phyloP scores from a whole-genome alignment of 2,113 vertebrate species.

The Gorsachius goisagi region DNA sequence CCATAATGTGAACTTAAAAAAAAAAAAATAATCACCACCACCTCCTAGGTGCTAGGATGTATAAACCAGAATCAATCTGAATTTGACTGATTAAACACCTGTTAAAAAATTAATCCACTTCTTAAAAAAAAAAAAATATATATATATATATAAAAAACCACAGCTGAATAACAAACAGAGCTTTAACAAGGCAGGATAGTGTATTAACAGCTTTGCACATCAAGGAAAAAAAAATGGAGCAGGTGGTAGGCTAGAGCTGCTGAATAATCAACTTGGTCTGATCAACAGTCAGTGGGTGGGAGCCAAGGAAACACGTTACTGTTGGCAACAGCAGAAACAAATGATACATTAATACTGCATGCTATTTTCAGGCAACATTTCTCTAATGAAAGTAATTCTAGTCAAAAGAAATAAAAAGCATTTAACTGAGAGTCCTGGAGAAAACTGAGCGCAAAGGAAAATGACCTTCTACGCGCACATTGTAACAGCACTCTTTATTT shows the following conservation, averaged over 20 bases:
- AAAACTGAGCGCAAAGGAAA: background rate
- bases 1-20: background rate
- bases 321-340: constrained; percentile 53
- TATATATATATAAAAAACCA: background rate
- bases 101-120: background rate
- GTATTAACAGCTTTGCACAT: background rate
- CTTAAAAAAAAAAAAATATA: background rate
- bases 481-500: rapidly evolving
- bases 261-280: constrained; percentile 51
- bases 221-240: background rate
- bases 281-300: background rate
- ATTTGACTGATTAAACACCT: background rate
- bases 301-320: constrained; percentile 31
- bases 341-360: background rate
- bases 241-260: constrained; percentile 40
- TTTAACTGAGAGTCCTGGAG: background rate
- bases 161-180: background rate
- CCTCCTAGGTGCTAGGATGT: background rate
- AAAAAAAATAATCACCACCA: background rate
- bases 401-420: background rate
- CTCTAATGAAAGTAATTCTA: background rate
- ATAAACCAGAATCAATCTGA: background rate
- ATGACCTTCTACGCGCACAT: background rate
- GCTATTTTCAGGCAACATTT: background rate
- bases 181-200: background rate